Evolutionary conservation across 2,888 invertebrate genomes (phyloP).

Genomic region (Syrista parreyssii): DNA sequence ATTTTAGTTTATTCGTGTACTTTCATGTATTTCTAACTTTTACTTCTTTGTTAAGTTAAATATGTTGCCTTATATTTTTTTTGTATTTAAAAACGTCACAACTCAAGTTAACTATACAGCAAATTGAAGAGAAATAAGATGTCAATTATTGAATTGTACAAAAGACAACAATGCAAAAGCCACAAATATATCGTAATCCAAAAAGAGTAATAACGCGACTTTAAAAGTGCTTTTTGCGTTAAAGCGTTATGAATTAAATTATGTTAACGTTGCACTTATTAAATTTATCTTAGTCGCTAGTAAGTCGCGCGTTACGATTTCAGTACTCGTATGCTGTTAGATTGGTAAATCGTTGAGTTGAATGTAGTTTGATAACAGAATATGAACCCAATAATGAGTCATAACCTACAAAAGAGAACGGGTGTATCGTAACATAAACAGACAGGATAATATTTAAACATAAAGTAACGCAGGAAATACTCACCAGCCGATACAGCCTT

Average conservation of each 20-base stretch:
- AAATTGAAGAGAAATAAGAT: not conserved
- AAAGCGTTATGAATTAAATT: not conserved
- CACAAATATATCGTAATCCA: not conserved
- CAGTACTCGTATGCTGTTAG: not conserved
- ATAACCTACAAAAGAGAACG: slow-evolving; percentile 35
- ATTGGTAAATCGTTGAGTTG: not conserved
- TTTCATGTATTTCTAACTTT: not conserved
- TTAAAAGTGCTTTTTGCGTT: not conserved
- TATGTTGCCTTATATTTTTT: not conserved
- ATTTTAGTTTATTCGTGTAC: not conserved
- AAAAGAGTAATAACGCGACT: not conserved
- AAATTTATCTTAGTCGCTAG: not conserved
- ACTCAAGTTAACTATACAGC: not conserved
- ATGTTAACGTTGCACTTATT: not conserved
- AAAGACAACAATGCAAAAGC: not conserved
- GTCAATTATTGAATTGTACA: not conserved
- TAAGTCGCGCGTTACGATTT: not conserved
- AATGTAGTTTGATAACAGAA: slow-evolving; percentile 1
- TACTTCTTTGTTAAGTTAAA: not conserved
- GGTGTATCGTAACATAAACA: not conserved
- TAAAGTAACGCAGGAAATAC: not conserved
- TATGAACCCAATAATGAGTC: slow-evolving; percentile 26
- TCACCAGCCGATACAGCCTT: not conserved
- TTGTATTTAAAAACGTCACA: not conserved
- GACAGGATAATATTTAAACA: not conserved